Base-by-base conservation (phyloP, 2,888 invertebrate species). In the Allophyes oxyacanthae region DNA sequence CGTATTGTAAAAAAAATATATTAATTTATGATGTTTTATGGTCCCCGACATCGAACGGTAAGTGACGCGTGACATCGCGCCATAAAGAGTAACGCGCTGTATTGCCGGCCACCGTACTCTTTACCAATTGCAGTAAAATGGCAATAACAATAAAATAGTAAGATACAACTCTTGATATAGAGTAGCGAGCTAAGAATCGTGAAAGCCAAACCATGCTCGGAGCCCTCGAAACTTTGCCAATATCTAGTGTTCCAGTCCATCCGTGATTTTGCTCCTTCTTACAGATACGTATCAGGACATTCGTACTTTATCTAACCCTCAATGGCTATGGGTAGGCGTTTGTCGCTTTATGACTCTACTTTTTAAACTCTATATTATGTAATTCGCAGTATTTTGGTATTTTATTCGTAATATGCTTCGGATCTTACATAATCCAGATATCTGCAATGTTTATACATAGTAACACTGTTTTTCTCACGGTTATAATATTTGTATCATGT, bases 151-250 rank as follows among this genome's bases (percentile, higher is more conserved):
- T 67, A 70, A 65, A 64, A 64, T 61, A 52, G 42, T 53, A 54
- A 56, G 72, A 70, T 77, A 78, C 76, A 78, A 78, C 72, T 77
- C 64, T 75, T 66, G 77, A 76, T 75, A 72, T 66, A 75, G 63
- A 58, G 66, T 44, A 62, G 62, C 64, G 72, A 72, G 2, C 20
- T 20, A 20, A 4, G 20, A 20, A 20, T 78, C 74, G 76, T 72
- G 75, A 76, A 79, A 69, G 65, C 72, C 67, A 58, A 78, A 69
- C 77, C 75, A 64, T 72, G 69, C 67, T 70, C 69, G 52, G 57
- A 62, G 64, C 72, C 78, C 79, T 84, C 76, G 63, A 85, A 87
- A 86, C 84, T 87, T 86, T 82, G 67, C 83, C 84, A 85, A 85
- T 86, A 86, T 83, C 81, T 55, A 60, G 42, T 46, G 52, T 73